phyloP scores from a whole-genome alignment of 2,888 invertebrate genomes.

The Plemyria rubiginata region DNA sequence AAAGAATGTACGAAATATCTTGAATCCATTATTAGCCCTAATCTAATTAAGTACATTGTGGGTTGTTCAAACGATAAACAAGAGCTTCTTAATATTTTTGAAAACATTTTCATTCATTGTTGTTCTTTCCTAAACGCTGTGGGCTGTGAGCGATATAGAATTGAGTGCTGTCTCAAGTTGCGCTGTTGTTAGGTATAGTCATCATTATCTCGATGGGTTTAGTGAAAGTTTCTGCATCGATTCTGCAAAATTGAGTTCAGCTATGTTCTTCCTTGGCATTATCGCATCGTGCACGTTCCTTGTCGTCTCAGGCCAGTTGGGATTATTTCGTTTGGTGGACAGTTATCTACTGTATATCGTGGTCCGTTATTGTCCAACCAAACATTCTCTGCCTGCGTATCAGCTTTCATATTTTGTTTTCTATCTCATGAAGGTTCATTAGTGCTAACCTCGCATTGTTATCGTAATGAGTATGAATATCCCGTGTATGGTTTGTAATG shows the following conservation, averaged over 20 bases:
- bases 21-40: neutral
- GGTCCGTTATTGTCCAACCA: constrained; percentile 8
- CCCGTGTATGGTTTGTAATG: constrained; percentile 21
- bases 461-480: constrained; percentile 40
- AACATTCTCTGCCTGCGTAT: neutral
- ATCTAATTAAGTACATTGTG: neutral
- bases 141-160: neutral
- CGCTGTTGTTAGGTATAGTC: neutral
- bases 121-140: neutral
- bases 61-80: neutral
- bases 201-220: neutral
- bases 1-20: neutral
- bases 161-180: constrained; percentile 1
- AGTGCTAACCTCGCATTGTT: constrained; percentile 36
- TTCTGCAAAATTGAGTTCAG: neutral
- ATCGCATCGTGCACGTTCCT: neutral
- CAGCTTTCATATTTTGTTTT: constrained; percentile 9
- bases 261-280: neutral
- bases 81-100: constrained; percentile 3
- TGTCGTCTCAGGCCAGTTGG: neutral
- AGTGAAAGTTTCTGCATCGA: neutral
- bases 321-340: neutral
- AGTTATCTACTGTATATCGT: neutral
- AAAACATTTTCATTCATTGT: constrained; percentile 1
- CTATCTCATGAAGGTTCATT: constrained; percentile 24